Evolutionary conservation across 2,888 invertebrate genomes (phyloP).

Genomic region (Zygogramma bicolorata): DNA sequence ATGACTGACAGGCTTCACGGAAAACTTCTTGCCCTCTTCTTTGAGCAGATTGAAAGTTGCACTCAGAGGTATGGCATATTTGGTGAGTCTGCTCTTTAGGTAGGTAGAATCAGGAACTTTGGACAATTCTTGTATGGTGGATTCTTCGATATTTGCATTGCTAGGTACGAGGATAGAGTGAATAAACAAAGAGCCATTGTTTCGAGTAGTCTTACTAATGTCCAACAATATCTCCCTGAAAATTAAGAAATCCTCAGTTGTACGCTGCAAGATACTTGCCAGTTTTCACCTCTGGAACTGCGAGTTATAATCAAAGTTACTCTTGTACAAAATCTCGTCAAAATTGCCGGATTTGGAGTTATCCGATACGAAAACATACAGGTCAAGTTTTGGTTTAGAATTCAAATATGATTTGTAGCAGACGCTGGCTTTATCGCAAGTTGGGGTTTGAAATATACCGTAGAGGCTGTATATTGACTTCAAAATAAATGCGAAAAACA

Average conservation of each 20-base stretch:
- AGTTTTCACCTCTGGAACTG: conserved; percentile 68
- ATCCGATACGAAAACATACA: conserved; percentile 78
- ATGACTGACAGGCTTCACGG: conserved; percentile 77
- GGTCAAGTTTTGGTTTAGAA: conserved; percentile 76
- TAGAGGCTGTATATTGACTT: conserved; percentile 83
- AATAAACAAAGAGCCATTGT: conserved; percentile 87
- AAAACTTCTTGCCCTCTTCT: conserved; percentile 59
- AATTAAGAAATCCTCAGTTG: no score
- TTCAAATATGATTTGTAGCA: conserved; percentile 80
- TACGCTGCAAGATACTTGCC: neutral
- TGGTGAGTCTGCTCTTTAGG: conserved; percentile 77
- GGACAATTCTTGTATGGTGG: conserved; percentile 71
- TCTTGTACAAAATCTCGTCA: conserved; percentile 72
- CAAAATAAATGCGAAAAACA: conserved; percentile 78
- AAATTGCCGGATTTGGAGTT: conserved; percentile 71
- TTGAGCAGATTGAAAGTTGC: conserved; percentile 80
- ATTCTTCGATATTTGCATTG: conserved; percentile 68
- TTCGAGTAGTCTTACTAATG: conserved; percentile 79
- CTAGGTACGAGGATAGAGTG: conserved; percentile 79
- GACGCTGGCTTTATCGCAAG: conserved; percentile 73
- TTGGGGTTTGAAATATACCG: conserved; percentile 78
- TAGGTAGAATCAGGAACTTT: conserved; percentile 73
- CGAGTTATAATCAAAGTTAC: conserved; percentile 76
- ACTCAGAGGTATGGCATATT: conserved; percentile 80
- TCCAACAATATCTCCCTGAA: conserved; percentile 76